Base-by-base conservation (phyloP, 1,140 invertebrate genomes). In the Papilio dardanus region DNA sequence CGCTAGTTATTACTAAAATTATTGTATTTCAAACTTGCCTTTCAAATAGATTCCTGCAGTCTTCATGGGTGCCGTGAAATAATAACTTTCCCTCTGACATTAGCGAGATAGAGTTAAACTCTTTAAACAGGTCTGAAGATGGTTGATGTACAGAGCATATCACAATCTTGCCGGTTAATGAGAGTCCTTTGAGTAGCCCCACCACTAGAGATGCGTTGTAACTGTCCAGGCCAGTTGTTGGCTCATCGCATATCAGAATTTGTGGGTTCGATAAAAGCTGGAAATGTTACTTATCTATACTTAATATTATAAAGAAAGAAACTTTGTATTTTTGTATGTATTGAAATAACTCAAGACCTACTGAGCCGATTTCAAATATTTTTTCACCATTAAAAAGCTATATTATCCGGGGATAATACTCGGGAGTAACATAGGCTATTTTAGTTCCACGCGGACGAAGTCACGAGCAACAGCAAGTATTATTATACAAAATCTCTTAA, bases 141-240 rank as follows among this genome's bases (percentile, higher is more conserved):
- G 97, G 97, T 85, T 98, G 97, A 89, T 98, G 97, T 31, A 98
- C 96, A 0, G 97, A 97, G 83, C 97, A 97, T 7, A 98, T 95
- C 3, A 98, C 95, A 14, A 96, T 96, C 93, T 96, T 97, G 50
- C 95, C 97, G 71, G 90, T 90, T 46, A 83, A 75, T 0, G 96
- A 95, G 30, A 97, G 87, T 68, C 94, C 92, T 84, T 95, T 94
- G 78, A 98, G 89, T 0, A 96, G 95, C 68, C 95, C 94, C 1
- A 97, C 94, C 0, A 98, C 96, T 24, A 95, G 90, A 21, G 95
- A 94, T 1, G 97, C 97, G 81, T 95, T 97, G 85, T 95, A 97
- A 86, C 96, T 97, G 84, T 98, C 97, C 33, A 98, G 84, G 0
- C 97, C 97, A 0, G 97, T 97, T 0, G 97, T 97, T 24, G 97